A percentile compares a stretch with the other conserved stretches of the same genome.
These are phyloP conservation scores for Amphilophus citrinellus DNA, from an alignment of 2,113 vertebrate genomes.

Conservation along the genomic window DNA sequence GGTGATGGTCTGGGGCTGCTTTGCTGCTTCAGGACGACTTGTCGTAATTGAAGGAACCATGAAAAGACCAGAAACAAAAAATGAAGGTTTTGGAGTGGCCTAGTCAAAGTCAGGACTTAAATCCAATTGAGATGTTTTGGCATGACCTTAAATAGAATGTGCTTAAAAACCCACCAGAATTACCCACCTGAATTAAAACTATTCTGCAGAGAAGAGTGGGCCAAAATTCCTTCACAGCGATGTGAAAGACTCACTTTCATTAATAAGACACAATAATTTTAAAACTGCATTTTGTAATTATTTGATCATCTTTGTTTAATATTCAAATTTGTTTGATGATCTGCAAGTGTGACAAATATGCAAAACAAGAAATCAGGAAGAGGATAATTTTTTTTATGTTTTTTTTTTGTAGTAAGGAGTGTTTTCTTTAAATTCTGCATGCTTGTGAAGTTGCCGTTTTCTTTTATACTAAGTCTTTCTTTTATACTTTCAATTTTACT, in stretches of 20 bases:
- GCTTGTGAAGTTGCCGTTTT: neutral
- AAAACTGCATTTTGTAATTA: neutral
- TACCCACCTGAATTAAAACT: no score
- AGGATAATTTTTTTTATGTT: neutral
- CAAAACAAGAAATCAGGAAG: accelerated
- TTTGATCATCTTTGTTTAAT: neutral
- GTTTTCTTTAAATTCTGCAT: neutral
- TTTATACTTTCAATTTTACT: no score
- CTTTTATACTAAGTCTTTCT: no score
- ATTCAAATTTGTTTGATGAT: neutral
- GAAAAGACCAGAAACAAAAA: neutral
- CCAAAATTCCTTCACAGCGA: neutral
- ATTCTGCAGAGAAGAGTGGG: neutral
- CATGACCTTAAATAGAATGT: no score
- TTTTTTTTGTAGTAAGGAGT: neutral
- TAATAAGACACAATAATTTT: neutral
- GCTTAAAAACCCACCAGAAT: no score
- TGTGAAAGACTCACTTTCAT: neutral
- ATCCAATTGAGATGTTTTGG: no score
- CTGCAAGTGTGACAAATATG: no score
- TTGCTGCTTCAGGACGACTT: neutral
- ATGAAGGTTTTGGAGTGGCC: no score
- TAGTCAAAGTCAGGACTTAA: no score
- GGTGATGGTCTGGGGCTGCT: neutral
- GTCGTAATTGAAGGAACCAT: neutral